These are phyloP conservation scores for Hirtodrosophila confusa DNA, from an alignment of 2,888 invertebrate genomes.

Conservation along the genomic window DNA sequence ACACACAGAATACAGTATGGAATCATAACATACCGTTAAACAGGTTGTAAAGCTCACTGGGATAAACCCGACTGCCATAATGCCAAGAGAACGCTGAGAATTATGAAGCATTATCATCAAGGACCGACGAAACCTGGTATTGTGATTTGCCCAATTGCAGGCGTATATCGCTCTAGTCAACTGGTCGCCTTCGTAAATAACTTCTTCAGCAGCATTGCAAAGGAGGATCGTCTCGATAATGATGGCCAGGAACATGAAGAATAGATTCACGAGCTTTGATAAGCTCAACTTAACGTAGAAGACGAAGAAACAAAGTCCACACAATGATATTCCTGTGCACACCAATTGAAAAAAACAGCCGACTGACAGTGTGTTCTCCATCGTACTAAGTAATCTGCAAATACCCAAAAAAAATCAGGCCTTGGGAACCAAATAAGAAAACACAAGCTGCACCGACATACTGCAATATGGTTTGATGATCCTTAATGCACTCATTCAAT, in stretches of 20 bases:
- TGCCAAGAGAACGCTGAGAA: conserved; percentile 85
- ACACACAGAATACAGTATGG: no score
- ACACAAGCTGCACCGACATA: conserved; percentile 18
- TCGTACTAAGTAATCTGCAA: conserved; percentile 84
- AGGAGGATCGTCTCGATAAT: conserved; percentile 85
- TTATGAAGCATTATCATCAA: conserved; percentile 85
- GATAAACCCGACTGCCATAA: conserved; percentile 85
- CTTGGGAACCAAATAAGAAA: no score
- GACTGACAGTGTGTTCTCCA: conserved; percentile 85
- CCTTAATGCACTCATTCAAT: conserved; percentile 70
- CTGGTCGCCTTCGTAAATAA: conserved; percentile 84
- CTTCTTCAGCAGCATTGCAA: conserved; percentile 86
- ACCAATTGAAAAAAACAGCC: conserved; percentile 85
- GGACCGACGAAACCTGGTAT: conserved; percentile 81
- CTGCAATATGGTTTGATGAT: conserved; percentile 78
- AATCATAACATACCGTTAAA: conserved; percentile 82
- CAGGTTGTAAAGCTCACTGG: conserved; percentile 85
- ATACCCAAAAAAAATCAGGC: neutral
- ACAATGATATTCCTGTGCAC: conserved; percentile 82
- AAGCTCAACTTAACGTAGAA: conserved; percentile 72
- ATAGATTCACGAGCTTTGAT: conserved; percentile 36
- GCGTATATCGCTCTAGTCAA: conserved; percentile 85
- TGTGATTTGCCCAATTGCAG: conserved; percentile 86
- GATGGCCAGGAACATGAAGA: conserved; percentile 78
- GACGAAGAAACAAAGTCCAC: conserved; percentile 84